Conservation (phyloP, 2,797 vertebrate species). For the Alectoris magna region DNA sequence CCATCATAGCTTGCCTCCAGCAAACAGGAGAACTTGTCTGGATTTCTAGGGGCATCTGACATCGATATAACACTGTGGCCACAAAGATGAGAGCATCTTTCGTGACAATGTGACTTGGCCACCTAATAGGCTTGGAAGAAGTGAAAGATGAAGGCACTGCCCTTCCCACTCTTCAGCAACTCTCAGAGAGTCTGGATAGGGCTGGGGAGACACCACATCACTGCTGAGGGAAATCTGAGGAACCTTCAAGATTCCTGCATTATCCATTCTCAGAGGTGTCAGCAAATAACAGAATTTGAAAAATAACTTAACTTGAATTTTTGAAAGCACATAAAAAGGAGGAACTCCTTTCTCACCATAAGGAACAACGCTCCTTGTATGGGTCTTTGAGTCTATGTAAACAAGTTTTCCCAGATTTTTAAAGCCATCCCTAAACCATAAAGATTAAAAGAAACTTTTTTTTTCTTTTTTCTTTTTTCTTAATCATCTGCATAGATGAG, state of each 20-base stretch:
- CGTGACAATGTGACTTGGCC: not conserved
- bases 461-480: not conserved
- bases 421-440: not conserved
- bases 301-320: not conserved
- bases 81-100: not conserved
- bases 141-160: not conserved
- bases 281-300: not conserved
- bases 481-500: not conserved
- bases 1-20: not conserved
- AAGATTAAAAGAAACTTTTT: not conserved
- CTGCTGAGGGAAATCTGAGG: not conserved
- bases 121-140: not conserved
- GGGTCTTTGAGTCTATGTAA: not conserved
- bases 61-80: fast-evolving
- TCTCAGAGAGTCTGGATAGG: not conserved
- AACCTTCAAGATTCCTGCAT: not conserved
- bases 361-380: not conserved
- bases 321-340: not conserved
- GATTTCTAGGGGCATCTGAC: not conserved
- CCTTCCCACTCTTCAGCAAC: not conserved
- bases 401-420: not conserved
- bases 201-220: not conserved
- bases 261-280: not conserved
- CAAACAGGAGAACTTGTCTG: not conserved
- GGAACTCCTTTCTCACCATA: not conserved